Percentiles rank a stretch among this genome's conserved stretches.
These are phyloP conservation scores for Mechanitis messenoides DNA, from an alignment of 2,888 invertebrate species.

Conservation along the genomic window DNA sequence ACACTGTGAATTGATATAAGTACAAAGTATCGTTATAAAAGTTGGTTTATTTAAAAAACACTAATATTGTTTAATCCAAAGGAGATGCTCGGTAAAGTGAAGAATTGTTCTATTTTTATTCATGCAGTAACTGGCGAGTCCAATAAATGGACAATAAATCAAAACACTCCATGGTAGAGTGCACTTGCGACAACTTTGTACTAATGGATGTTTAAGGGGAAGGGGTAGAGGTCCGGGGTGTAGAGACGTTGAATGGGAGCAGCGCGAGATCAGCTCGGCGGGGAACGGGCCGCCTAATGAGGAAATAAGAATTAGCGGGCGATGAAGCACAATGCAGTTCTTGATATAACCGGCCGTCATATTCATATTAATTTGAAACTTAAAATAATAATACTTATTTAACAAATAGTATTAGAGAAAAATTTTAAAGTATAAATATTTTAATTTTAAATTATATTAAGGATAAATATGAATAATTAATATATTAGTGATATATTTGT, in stretches of 20 bases:
- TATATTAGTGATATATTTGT: too few relatives aligned
- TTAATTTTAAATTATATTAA: too few relatives aligned
- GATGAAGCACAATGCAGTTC: conserved; percentile 63
- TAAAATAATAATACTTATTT: too few relatives aligned
- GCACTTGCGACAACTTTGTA: conserved; percentile 61
- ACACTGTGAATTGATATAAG: neutral
- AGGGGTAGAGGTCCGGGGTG: conserved; percentile 38
- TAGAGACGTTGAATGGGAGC: conserved; percentile 55
- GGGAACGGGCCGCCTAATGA: conserved; percentile 63
- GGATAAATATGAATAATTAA: too few relatives aligned
- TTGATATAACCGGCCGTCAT: conserved; percentile 41
- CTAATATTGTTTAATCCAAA: conserved; percentile 20
- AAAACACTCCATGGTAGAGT: conserved; percentile 63
- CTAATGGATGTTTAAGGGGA: conserved; percentile 40
- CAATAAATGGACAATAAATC: conserved; percentile 72
- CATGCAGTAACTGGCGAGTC: conserved; percentile 44
- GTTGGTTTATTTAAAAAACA: too few relatives aligned
- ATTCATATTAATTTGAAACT: conserved; percentile 13
- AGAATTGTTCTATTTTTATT: conserved; percentile 50
- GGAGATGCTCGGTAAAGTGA: conserved; percentile 35
- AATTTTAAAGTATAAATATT: too few relatives aligned
- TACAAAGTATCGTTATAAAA: too few relatives aligned
- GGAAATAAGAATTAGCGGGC: conserved; percentile 75
- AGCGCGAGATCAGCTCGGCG: conserved; percentile 42
- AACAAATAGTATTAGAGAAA: too few relatives aligned